Evolutionary conservation across 2,113 vertebrate genomes (phyloP).

Genomic region (Hemiprocne comata): DNA sequence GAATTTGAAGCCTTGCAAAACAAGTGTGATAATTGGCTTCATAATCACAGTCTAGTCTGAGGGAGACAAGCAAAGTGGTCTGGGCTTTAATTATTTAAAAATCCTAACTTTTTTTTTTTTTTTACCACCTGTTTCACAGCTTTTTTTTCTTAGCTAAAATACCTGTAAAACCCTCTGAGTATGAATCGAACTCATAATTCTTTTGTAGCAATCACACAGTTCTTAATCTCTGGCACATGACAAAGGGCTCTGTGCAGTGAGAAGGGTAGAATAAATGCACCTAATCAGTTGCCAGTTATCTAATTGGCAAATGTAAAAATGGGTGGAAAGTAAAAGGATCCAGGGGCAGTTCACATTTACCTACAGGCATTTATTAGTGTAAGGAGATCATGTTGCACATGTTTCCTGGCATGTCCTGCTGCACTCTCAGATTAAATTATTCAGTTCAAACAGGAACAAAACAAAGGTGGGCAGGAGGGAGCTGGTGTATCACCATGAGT

Average conservation of each 20-base stretch:
- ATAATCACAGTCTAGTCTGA: background rate
- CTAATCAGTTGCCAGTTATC: background rate
- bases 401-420: background rate
- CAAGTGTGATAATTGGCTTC: background rate
- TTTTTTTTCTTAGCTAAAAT: background rate
- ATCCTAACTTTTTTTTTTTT: background rate
- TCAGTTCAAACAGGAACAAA: background rate
- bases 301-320: background rate
- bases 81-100: conserved; percentile 2
- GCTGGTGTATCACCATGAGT: background rate
- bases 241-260: background rate
- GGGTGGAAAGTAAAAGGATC: background rate
- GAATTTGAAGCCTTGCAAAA: background rate
- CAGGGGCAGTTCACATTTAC: fast-evolving
- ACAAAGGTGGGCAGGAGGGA: background rate
- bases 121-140: background rate
- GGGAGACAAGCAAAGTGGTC: background rate
- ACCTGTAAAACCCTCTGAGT: background rate
- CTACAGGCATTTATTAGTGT: background rate
- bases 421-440: background rate
- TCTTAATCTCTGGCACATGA: background rate
- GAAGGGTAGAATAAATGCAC: background rate
- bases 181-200: background rate
- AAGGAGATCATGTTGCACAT: background rate
- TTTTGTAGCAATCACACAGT: background rate